Conservation (phyloP, 92 coral and sea anemone genomes). For the Heteractis magnifica region DNA sequence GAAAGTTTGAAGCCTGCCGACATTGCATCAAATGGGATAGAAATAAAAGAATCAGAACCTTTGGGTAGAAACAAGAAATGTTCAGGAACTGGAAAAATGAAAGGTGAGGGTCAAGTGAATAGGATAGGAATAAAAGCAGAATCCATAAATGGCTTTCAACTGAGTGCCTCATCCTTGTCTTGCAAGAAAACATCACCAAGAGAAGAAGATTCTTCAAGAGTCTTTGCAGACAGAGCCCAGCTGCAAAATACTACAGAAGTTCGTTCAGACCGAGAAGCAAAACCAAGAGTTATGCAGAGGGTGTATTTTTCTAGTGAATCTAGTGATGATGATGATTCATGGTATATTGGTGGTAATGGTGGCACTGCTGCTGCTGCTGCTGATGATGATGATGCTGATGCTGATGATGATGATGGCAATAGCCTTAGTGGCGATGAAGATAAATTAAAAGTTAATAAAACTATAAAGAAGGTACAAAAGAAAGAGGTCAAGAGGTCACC, state of each 20-base stretch:
- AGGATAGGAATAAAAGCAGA: background rate
- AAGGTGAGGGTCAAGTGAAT: background rate
- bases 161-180: background rate
- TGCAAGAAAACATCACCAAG: background rate
- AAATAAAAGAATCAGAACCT: background rate
- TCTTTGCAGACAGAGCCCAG: background rate
- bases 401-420: background rate
- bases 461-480: background rate
- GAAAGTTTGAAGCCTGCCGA: background rate
- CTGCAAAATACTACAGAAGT: background rate
- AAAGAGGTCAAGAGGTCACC: background rate
- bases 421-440: background rate
- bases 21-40: background rate
- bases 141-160: background rate
- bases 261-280: background rate
- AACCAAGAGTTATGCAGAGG: slow-evolving; percentile 8
- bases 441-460: background rate
- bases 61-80: background rate
- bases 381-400: background rate
- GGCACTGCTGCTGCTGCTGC: background rate
- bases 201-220: background rate
- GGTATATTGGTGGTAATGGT: slow-evolving; percentile 1
- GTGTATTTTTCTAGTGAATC: slow-evolving; percentile 36
- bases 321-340: slow-evolving; percentile 36
- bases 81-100: background rate